A percentile compares a stretch with the other conserved stretches of the same genome.
Evolutionary conservation across 2,113 vertebrate genomes (phyloP).

Genomic region (Engraulis encrasicolus): DNA sequence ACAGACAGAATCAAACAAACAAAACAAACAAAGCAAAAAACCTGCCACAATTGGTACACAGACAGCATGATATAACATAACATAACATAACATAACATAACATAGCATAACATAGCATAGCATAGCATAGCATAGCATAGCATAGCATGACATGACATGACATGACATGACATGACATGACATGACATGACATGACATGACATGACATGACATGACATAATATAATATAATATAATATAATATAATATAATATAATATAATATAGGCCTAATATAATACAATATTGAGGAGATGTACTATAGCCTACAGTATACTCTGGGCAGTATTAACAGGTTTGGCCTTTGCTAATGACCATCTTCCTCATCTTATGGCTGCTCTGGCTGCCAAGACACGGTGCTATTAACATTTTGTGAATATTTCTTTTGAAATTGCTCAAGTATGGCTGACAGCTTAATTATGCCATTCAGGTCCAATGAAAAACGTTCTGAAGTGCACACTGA

Average conservation of each 20-base stretch:
- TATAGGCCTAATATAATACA: neutral
- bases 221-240: neutral
- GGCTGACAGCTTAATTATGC: constrained; percentile 6
- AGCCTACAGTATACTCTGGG: neutral
- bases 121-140: no score
- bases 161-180: no score
- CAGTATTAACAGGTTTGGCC: neutral
- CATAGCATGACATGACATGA: no score
- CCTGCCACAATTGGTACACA: no score
- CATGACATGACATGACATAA: neutral
- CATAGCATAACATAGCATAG: no score
- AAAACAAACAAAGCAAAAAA: no score
- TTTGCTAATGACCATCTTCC: neutral
- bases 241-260: neutral
- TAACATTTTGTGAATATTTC: neutral
- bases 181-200: neutral
- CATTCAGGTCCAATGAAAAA: neutral
- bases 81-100: no score
- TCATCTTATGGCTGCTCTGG: neutral
- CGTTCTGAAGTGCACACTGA: neutral
- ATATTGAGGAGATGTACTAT: neutral
- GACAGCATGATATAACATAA: no score
- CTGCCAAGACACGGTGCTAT: neutral
- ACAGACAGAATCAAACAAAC: no score
- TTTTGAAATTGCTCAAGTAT: neutral